Conservation (phyloP, 1,140 invertebrate genomes). For the Ephestia elutella region DNA sequence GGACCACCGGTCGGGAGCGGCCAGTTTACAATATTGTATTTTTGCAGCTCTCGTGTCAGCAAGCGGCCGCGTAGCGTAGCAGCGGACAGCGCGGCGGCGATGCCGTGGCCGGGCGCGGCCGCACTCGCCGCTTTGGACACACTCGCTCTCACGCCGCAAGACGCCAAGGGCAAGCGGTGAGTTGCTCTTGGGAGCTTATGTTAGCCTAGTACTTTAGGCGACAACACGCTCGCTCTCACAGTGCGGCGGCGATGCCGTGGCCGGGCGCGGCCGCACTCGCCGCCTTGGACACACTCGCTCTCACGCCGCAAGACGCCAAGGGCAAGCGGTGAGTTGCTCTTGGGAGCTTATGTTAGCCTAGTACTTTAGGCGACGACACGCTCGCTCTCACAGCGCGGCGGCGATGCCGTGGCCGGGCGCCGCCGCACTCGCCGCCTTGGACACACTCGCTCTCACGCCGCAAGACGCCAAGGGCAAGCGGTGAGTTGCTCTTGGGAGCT, state of each 20-base stretch:
- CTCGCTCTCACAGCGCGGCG: conserved; percentile 43
- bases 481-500: conserved; percentile 20
- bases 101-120: conserved; percentile 53
- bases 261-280: conserved; percentile 35
- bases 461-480: conserved; percentile 55
- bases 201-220: not conserved
- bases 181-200: not conserved
- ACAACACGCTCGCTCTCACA: conserved; percentile 19
- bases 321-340: conserved; percentile 48
- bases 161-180: conserved; percentile 57
- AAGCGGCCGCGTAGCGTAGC: conserved; percentile 42
- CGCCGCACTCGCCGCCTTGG: conserved; percentile 36
- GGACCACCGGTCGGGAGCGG: too few relatives aligned
- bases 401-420: conserved; percentile 54
- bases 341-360: not conserved
- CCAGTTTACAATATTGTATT: not conserved
- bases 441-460: conserved; percentile 24
- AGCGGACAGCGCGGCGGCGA: conserved; percentile 52
- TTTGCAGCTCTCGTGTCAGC: conserved; percentile 46
- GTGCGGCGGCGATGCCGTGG: conserved; percentile 59
- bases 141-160: conserved; percentile 30
- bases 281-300: conserved; percentile 32
- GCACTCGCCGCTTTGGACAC: conserved; percentile 32
- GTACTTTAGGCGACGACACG: not conserved
- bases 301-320: conserved; percentile 37